Conservation (phyloP, 2,888 invertebrate species). For the Drosophila hamatofila region DNA sequence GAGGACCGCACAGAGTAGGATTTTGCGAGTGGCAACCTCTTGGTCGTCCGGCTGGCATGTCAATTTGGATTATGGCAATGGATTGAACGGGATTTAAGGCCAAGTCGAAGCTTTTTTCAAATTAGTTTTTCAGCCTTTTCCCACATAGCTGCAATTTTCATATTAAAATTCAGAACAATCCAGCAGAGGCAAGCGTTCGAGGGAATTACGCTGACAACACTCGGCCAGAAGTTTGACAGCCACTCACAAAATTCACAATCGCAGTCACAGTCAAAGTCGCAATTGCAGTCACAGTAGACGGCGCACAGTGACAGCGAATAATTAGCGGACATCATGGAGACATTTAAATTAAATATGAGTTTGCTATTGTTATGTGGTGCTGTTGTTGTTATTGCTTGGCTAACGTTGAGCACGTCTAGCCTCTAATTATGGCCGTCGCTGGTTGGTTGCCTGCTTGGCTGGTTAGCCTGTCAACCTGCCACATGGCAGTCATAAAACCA, state of each 20-base stretch:
- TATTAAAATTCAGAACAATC: conserved; percentile 37
- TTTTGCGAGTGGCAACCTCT: conserved; percentile 48
- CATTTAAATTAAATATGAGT: conserved; percentile 74
- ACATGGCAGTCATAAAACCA: conserved; percentile 66
- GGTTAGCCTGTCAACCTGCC: conserved; percentile 55
- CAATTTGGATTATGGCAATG: conserved; percentile 74
- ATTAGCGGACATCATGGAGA: conserved; percentile 68
- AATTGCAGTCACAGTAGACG: conserved; percentile 49
- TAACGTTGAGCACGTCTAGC: conserved; percentile 48
- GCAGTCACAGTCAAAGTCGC: conserved; percentile 26
- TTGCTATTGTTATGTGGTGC: conserved; percentile 12
- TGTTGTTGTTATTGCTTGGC: conserved; percentile 19
- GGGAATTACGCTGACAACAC: conserved; percentile 47
- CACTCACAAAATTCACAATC: conserved; percentile 10
- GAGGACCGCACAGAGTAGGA: conserved; percentile 18
- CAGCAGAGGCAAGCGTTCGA: conserved; percentile 22
- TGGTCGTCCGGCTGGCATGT: conserved; percentile 58
- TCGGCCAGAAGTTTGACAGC: conserved; percentile 44
- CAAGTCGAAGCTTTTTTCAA: conserved; percentile 63
- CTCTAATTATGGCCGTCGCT: conserved; percentile 66
- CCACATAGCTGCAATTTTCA: conserved; percentile 45
- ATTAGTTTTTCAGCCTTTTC: conserved; percentile 68
- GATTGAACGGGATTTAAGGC: conserved; percentile 74
- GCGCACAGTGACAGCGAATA: conserved; percentile 65
- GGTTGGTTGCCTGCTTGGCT: conserved; percentile 30